phyloP scores from a whole-genome alignment of 2,888 invertebrate species.

The Nemotelus nigrinus region DNA sequence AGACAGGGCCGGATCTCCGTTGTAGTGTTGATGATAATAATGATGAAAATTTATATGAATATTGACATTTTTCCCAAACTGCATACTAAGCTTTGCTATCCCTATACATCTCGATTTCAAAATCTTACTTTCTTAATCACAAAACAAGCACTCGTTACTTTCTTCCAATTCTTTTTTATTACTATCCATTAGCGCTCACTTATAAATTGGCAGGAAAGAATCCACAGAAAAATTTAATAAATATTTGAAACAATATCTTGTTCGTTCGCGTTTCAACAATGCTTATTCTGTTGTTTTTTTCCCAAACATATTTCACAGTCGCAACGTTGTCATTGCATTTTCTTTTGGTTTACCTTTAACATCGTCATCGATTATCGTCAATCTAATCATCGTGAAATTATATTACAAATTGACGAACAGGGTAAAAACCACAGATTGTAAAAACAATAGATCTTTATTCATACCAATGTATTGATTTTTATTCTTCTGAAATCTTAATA shows the following conservation, averaged over 20 bases:
- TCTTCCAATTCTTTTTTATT: conserved; percentile 22
- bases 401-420: neutral
- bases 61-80: too few relatives aligned
- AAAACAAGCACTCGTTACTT: neutral
- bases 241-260: conserved; percentile 39
- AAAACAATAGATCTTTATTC: conserved; percentile 1
- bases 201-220: conserved; percentile 22
- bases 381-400: neutral
- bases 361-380: neutral
- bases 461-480: neutral
- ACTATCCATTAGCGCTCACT: conserved; percentile 24
- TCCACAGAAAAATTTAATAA: conserved; percentile 27
- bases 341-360: conserved; percentile 20
- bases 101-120: too few relatives aligned
- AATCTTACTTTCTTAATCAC: too few relatives aligned
- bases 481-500: neutral
- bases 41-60: too few relatives aligned
- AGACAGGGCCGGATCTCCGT: too few relatives aligned
- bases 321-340: conserved; percentile 22
- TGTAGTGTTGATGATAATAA: too few relatives aligned
- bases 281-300: too few relatives aligned
- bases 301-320: neutral
- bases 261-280: neutral
- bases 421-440: neutral
- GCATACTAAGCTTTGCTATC: too few relatives aligned